Conservation (phyloP, 2,888 invertebrate genomes). For the Drosophila acutilabella region DNA sequence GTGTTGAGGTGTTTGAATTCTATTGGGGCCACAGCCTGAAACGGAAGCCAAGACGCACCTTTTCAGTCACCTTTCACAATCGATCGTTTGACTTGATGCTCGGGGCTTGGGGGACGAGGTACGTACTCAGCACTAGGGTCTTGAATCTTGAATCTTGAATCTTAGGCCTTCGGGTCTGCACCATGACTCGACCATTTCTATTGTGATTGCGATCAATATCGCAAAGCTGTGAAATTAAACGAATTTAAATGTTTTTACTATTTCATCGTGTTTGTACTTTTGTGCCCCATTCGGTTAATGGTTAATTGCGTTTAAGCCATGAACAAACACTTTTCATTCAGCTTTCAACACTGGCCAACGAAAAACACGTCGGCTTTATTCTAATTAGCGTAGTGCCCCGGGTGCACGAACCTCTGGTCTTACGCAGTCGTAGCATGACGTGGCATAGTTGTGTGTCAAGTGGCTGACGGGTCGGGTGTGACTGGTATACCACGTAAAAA, state of each 20-base stretch:
- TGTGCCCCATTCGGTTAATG: conserved; percentile 28
- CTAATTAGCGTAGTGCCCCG: conserved; percentile 76
- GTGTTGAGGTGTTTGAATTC: conserved; percentile 76
- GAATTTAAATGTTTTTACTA: conserved; percentile 65
- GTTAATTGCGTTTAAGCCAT: conserved; percentile 70
- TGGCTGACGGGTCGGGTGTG: conserved; percentile 19
- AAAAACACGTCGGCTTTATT: conserved; percentile 66
- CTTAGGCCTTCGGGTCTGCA: not conserved
- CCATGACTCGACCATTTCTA: conserved; percentile 63
- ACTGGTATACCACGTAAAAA: conserved; percentile 6
- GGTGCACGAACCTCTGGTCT: conserved; percentile 63
- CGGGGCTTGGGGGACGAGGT: not conserved
- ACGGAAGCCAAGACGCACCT: conserved; percentile 47
- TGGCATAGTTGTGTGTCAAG: conserved; percentile 44
- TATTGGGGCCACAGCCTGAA: conserved; percentile 62
- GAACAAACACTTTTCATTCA: conserved; percentile 66
- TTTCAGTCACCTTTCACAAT: conserved; percentile 54
- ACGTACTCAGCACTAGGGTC: not conserved
- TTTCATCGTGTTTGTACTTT: conserved; percentile 2
- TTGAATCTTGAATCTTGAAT: not conserved
- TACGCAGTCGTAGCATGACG: conserved; percentile 69
- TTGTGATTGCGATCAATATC: conserved; percentile 57
- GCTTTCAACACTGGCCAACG: conserved; percentile 21
- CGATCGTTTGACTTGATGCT: conserved; percentile 22
- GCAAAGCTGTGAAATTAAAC: conserved; percentile 59